phyloP scores from a whole-genome alignment of 2,797 vertebrate species.

The Danionella dracula region DNA sequence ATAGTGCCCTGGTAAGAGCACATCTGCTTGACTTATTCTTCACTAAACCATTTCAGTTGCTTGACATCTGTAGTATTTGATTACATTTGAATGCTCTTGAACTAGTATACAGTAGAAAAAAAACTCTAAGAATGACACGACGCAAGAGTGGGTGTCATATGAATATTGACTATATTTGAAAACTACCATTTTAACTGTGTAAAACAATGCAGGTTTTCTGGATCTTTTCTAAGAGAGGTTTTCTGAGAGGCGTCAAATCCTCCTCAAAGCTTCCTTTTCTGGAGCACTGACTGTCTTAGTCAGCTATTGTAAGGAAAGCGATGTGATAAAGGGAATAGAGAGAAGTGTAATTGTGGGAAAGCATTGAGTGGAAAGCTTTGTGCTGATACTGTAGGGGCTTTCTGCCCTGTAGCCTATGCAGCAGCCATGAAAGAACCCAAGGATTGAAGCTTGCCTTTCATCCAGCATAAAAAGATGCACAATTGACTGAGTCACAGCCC shows the following conservation, averaged over 20 bases:
- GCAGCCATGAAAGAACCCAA: constrained; percentile 62
- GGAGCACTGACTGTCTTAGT: constrained; percentile 64
- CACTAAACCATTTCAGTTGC: constrained; percentile 48
- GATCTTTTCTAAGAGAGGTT: constrained; percentile 58
- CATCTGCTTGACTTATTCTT: constrained; percentile 4
- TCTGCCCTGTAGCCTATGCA: constrained; percentile 55
- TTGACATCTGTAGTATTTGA: constrained; percentile 39
- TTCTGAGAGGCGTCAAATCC: constrained; percentile 29
- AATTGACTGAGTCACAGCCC: constrained; percentile 58
- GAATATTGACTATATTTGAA: constrained; percentile 34
- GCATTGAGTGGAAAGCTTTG: constrained; percentile 67
- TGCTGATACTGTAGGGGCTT: constrained; percentile 66
- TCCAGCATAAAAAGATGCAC: constrained; percentile 65
- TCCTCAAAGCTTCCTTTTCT: constrained; percentile 65
- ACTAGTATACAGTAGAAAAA: neutral
- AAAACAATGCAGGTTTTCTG: constrained; percentile 50
- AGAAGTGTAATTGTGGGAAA: constrained; percentile 63
- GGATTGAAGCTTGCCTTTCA: constrained; percentile 71
- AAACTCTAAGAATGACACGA: constrained; percentile 6
- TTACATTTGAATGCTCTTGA: constrained; percentile 29
- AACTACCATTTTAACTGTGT: constrained; percentile 21
- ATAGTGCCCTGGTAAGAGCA: constrained; percentile 1
- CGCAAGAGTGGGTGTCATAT: constrained; percentile 3
- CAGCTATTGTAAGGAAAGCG: constrained; percentile 69
- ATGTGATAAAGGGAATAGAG: constrained; percentile 62